Base-by-base conservation (phyloP, 2,113 vertebrate species). In the Anarrhichthys ocellatus region DNA sequence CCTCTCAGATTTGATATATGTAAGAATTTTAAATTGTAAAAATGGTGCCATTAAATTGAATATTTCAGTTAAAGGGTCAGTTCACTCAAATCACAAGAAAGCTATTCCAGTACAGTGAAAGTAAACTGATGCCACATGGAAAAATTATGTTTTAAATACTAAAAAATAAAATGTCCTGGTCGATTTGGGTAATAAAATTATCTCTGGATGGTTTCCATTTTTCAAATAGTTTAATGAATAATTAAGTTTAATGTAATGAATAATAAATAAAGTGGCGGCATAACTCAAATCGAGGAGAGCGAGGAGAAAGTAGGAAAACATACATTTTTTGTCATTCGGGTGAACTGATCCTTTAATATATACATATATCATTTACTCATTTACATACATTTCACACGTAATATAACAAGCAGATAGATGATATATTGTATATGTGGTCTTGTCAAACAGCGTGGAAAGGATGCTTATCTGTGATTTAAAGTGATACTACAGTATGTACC, bases 401-500 rank as follows among this genome's bases (percentile, higher is more conserved):
- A 59, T 59, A 59, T 59, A 63, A 78, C 70, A 85, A 72, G 80
- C 32, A n/a, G 70, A 77, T 13, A 66, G 9, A 29, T 54, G 8
- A 48, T 13, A 34, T 54, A 64, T 73, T 48, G 18, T 40, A 27
- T 40, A 82, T 74, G 52, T 67, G 82, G 9, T 72, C 40, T 78
- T 59, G 74, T 82, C 50, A 85, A 81, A 90, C 65, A 81, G 66
- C 40, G 56, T 61, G 50, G 59, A 87, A 89, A 90, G 36, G 75
- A 83, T 89, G 52, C 87, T 90, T 88, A 89, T 82, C 83, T 88
- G 81, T 87, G 76, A 78, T 83, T 85, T 70, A 87, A 52, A 88
- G 87, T 89, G 88, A 80, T 40, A 32, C 90, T 91, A 93, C 91
- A 92, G 75, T 92, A 92, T 92, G 92, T 94, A 94, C 94, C 94